Percentiles rank a stretch among this genome's conserved stretches.
phyloP scores from a whole-genome alignment of 37 sponge, comb jelly and placozoan species.

The Hexactinellida sp. region DNA sequence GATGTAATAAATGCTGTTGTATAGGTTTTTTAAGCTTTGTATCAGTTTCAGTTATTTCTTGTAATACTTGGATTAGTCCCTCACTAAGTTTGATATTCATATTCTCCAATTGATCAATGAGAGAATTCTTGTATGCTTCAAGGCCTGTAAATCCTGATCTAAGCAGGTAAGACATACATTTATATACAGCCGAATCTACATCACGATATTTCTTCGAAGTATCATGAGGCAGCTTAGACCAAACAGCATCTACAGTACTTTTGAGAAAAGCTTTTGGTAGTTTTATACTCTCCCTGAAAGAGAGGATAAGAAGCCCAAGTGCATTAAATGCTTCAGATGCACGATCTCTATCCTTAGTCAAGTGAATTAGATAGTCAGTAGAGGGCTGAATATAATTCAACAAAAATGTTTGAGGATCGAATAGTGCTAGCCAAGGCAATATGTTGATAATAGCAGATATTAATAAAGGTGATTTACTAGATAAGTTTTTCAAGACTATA shows the following conservation, averaged over 20 bases:
- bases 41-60: constrained; percentile 11
- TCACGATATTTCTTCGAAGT: not conserved
- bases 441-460: not conserved
- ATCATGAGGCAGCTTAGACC: not conserved
- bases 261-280: not conserved
- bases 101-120: constrained; percentile 13
- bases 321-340: not conserved
- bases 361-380: not conserved
- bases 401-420: not conserved
- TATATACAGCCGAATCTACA: not conserved
- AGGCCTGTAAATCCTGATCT: not conserved
- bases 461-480: not conserved
- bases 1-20: not conserved
- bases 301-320: not conserved
- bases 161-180: not conserved
- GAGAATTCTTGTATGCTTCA: not conserved
- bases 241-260: constrained; percentile 9
- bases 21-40: not conserved
- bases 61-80: not conserved
- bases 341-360: not conserved
- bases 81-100: not conserved
- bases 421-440: not conserved
- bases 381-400: not conserved
- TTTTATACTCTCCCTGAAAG: not conserved
- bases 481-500: not conserved